These are phyloP conservation scores for Gallinago media DNA, from an alignment of 2,113 vertebrate genomes.

Conservation along the genomic window DNA sequence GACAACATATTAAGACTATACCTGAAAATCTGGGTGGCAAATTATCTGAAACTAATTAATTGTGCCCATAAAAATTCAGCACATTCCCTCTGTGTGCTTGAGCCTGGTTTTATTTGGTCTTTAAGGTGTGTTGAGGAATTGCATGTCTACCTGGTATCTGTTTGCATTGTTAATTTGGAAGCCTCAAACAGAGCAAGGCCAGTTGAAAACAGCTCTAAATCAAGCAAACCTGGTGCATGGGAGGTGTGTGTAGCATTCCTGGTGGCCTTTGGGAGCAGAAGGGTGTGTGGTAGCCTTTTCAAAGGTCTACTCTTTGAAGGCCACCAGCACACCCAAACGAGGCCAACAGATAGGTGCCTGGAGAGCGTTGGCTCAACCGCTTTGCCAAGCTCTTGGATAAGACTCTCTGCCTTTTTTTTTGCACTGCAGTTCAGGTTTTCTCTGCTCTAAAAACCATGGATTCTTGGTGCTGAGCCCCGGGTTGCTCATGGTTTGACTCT, in stretches of 20 bases:
- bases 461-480: not conserved
- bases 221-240: not conserved
- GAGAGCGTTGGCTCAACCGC: not conserved
- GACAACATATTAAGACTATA: not conserved
- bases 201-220: not conserved
- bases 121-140: slow-evolving; percentile 2
- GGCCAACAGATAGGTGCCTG: not conserved
- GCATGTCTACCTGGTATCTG: not conserved
- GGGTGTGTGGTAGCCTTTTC: not conserved
- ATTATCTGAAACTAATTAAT: slow-evolving; percentile 45
- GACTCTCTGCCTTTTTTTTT: not conserved
- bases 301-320: not conserved
- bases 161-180: not conserved
- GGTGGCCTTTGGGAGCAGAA: not conserved
- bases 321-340: no score
- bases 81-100: not conserved
- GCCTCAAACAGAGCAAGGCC: not conserved
- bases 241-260: not conserved
- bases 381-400: not conserved
- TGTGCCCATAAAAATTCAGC: not conserved
- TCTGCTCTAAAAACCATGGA: fast-evolving
- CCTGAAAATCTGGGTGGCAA: not conserved
- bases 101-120: slow-evolving; percentile 1
- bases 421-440: not conserved
- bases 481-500: not conserved